Evolutionary conservation across 2,888 invertebrate genomes (phyloP), one percentile per base, ranked within the genome.

Genomic region (Melanostoma mellinum): DNA sequence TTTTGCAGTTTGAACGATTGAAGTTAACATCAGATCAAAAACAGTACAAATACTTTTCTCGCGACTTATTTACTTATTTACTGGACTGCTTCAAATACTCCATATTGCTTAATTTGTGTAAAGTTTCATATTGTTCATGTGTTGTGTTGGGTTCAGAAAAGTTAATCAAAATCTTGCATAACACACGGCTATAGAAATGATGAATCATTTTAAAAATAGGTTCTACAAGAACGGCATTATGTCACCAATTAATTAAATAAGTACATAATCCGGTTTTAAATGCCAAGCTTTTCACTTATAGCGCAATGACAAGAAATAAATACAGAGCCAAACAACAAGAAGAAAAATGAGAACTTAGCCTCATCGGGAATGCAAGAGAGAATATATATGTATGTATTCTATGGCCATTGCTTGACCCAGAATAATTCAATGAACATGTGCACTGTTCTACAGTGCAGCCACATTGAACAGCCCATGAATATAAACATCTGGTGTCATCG

Each of bases 231-330:
- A 38, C 10, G 40, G 50, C 38, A 50, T 63, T 63, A 50, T 63
- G 50, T 63, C 63, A 63, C 38, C 63, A 63, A 63, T 63, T 63
- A 63, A 63, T 63, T 63, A 63, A 63, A 63, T 50, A 63, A 63
- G 63, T 63, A 50, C 63, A 63, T 63, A 63, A 63, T 63, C 63
- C 63, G 63, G 63, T 63, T 63, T 50, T 46, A 63, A 63, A 63
- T 63, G 63, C 4, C 63, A 63, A 63, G 63, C 63, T 63, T 63
- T 38, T 38, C 38, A 50, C 44, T 46, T 10, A 20, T 20, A 20
- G 20, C 20, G 20, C 20, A 20, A 20, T 1, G 20, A 20, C 20
- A 20, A 20, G 20, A 20, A 20, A 20, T 20, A 20, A 20, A 20
- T 20, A 20, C 20, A 20, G 20, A 20, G 1, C 20, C 20, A 20